Percentiles rank a stretch among this genome's conserved stretches.
phyloP scores from a whole-genome alignment of 2,113 vertebrate species.

The Poeciliopsis prolifica region DNA sequence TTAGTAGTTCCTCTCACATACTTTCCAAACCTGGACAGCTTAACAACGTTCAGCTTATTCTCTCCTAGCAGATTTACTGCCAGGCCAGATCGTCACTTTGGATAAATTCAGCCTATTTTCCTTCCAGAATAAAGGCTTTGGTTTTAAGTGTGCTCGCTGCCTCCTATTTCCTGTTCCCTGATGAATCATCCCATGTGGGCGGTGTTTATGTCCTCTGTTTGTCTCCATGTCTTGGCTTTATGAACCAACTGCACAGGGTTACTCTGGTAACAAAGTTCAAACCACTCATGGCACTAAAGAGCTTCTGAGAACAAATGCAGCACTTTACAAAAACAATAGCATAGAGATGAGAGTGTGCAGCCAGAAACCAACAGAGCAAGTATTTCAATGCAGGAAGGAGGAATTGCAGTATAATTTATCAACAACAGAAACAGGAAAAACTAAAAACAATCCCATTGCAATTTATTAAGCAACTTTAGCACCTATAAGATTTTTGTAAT shows the following conservation, averaged over 20 bases:
- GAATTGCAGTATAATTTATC: neutral
- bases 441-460: neutral
- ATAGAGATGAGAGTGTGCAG: slow-evolving; percentile 26
- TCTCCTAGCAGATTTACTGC: slow-evolving; percentile 9
- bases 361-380: neutral
- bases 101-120: slow-evolving; percentile 1
- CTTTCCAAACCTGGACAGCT: slow-evolving; percentile 7
- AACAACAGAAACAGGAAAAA: neutral
- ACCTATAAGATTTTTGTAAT: neutral
- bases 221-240: slow-evolving; percentile 30
- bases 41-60: neutral
- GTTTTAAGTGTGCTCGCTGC: slow-evolving; percentile 23
- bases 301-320: slow-evolving; percentile 18
- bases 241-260: slow-evolving; percentile 29
- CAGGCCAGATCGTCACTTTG: neutral
- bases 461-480: neutral
- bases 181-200: slow-evolving; percentile 52
- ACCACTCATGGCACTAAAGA: slow-evolving; percentile 7
- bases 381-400: neutral
- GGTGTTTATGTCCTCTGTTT: slow-evolving; percentile 47
- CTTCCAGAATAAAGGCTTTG: neutral
- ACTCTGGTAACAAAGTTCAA: slow-evolving; percentile 55
- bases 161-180: slow-evolving; percentile 12
- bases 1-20: slow-evolving; percentile 23
- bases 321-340: slow-evolving; percentile 9